A percentile compares a stretch with the other conserved stretches of the same genome.
Evolutionary conservation across 2,113 vertebrate species (phyloP).

Genomic region (Phalacrocorax pelagicus): DNA sequence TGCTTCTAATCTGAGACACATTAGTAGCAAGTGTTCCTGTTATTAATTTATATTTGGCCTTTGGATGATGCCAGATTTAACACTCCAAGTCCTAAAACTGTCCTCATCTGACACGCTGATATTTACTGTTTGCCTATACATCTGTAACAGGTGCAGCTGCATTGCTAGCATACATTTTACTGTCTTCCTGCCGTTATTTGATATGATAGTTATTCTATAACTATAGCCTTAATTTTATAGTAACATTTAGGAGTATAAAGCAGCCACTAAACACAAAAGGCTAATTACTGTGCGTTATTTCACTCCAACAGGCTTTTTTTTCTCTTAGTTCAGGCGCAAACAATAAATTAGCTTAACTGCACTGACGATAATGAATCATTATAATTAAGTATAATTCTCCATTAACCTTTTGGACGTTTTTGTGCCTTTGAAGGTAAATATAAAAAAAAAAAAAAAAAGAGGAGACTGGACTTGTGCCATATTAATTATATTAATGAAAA

Average conservation of each 20-base stretch:
- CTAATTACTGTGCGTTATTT: slow-evolving; percentile 73
- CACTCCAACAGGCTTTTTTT: slow-evolving; percentile 66
- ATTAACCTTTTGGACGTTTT: slow-evolving; percentile 77
- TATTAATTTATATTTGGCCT: slow-evolving; percentile 79
- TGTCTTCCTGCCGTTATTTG: slow-evolving; percentile 39
- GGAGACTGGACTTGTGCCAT: slow-evolving; percentile 42
- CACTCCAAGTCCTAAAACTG: slow-evolving; percentile 68
- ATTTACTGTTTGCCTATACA: slow-evolving; percentile 76
- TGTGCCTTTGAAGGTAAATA: slow-evolving; percentile 68
- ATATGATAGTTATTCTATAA: slow-evolving; percentile 53
- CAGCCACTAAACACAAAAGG: slow-evolving; percentile 72
- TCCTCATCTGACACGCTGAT: slow-evolving; percentile 80
- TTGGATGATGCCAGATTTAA: slow-evolving; percentile 71
- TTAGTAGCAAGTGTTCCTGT: slow-evolving; percentile 71
- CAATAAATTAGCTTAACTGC: slow-evolving; percentile 80
- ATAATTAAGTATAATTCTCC: slow-evolving; percentile 81
- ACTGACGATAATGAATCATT: slow-evolving; percentile 76
- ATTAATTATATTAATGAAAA: slow-evolving; percentile 73
- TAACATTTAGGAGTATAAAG: slow-evolving; percentile 68
- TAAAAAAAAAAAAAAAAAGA: slow-evolving; percentile 20
- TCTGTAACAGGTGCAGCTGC: slow-evolving; percentile 83
- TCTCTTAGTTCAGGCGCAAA: slow-evolving; percentile 67
- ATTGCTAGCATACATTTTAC: slow-evolving; percentile 53
- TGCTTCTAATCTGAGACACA: slow-evolving; percentile 74
- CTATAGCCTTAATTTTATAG: slow-evolving; percentile 56